Evolutionary conservation across 2,113 vertebrate species (phyloP), one percentile per base, ranked within the genome.

Genomic region (Phaethornis superciliosus): DNA sequence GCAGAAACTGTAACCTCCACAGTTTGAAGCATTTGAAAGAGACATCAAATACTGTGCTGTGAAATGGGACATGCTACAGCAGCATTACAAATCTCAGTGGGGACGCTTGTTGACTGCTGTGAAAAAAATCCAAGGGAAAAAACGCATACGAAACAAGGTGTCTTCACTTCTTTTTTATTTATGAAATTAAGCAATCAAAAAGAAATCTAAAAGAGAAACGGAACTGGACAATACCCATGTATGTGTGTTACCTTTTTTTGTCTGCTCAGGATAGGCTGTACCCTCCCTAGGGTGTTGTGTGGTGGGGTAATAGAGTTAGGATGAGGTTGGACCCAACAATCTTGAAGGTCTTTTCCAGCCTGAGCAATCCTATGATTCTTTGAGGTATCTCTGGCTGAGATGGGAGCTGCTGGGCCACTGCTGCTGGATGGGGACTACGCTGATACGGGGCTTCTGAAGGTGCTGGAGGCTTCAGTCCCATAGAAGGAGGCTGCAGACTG

Each of bases 251-350:
- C 8, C 23, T 15, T 35, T 14, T 49, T 49, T 18, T 19, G 35
- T 4, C 26, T 10, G 15, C 51, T 30, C 40, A 8, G 27, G 2
- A 6, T 3, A 8, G 0, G 10, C 33, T 4, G 22, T 56, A 3
- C 32, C 23, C 46, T 23, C 3, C 7, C 37, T 5, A 0, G 1
- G 17, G 37, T 10, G 47, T 2, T 22, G 4, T 4, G 0, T 1
- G 24, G 27, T 17, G 68, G 11, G 40, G 40, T 40, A 40, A 40
- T 12, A 40, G 40, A 40, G 37, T 40, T 40, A 40, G 37, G 37
- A 9, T 40, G 37, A 10, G 37, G 37, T 40, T 40, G 37, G 37
- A 9, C 37, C 37, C 37, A 40, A 40, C 9, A 4, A 40, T 40
- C 37, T 40, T 40, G 37, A 40, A 40, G 37, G 37, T 40, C 37